These are phyloP conservation scores for Resseliella maxima DNA, from an alignment of 2,888 invertebrate species.

Conservation along the genomic window DNA sequence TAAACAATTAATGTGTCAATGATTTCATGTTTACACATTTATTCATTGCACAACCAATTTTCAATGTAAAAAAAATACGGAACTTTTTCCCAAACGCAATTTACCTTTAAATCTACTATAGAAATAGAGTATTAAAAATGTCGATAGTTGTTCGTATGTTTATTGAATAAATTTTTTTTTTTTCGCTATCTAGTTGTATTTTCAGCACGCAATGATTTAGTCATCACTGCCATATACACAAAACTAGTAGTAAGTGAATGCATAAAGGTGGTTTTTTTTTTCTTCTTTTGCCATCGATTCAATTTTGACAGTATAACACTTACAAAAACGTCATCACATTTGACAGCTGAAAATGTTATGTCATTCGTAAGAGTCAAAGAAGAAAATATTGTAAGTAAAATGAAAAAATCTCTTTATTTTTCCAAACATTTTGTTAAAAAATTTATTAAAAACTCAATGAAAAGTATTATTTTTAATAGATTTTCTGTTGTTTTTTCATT, in stretches of 20 bases:
- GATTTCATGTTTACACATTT: neutral
- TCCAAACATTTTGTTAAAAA: neutral
- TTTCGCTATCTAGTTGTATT: conserved; percentile 8
- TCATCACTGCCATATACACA: conserved; percentile 38
- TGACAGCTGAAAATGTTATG: conserved; percentile 37
- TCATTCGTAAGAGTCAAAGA: conserved; percentile 7
- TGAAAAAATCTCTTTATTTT: neutral
- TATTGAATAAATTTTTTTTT: neutral
- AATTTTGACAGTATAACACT: conserved; percentile 53
- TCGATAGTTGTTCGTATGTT: neutral
- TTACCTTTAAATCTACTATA: neutral
- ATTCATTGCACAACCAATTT: neutral
- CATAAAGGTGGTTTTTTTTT: neutral
- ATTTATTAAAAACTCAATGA: neutral
- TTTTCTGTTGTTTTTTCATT: neutral
- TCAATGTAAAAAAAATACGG: neutral
- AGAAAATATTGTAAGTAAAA: conserved; percentile 29
- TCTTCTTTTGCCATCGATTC: no score
- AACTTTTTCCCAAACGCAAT: no score
- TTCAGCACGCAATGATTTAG: neutral
- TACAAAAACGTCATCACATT: conserved; percentile 27
- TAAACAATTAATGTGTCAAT: neutral
- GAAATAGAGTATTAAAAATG: neutral
- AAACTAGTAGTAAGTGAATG: conserved; percentile 20
- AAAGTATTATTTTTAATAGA: neutral